phyloP scores from a whole-genome alignment of 2,113 vertebrate species.

The mouse (Mus musculus) region GRCm39 chr1:45458501-45459000 shows the following conservation, averaged over 20 bases:
- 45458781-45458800: slow-evolving; percentile 39
- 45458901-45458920: not conserved
- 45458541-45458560: not conserved
- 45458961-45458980: not conserved
- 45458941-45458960: not conserved
- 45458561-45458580: slow-evolving; percentile 9
- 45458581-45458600: not conserved
- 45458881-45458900: not conserved
- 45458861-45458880: not conserved
- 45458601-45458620: not conserved
- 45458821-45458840: slow-evolving; percentile 48
- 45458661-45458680: not conserved
- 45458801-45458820: slow-evolving; percentile 38
- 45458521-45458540: not conserved
- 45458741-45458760: not conserved
- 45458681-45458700: slow-evolving; percentile 20
- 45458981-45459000: slow-evolving; percentile 45
- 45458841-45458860: slow-evolving; percentile 14
- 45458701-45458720: not conserved
- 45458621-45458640: not conserved
- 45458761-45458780: not conserved
- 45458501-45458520: not conserved
- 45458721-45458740: not conserved
- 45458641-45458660: not conserved
- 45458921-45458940: not conserved